Evolutionary conservation across 2,888 invertebrate species (phyloP).

Genomic region (Agrenia bidenticulata): DNA sequence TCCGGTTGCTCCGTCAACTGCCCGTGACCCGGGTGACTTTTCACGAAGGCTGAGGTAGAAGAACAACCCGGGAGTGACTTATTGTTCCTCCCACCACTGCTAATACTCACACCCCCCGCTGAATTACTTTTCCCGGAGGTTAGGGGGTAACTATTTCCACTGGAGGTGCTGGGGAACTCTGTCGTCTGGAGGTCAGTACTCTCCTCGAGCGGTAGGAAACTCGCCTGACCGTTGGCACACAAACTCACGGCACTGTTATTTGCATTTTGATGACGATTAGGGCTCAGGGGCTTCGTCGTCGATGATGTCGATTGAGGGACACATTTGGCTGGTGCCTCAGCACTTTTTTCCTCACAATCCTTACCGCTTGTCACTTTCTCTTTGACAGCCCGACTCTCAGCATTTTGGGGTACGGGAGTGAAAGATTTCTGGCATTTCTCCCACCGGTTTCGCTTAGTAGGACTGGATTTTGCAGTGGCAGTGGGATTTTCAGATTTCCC

Average conservation of each 20-base stretch:
- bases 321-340: slow-evolving; percentile 1
- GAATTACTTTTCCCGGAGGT: slow-evolving; percentile 7
- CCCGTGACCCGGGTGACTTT: slow-evolving; percentile 2
- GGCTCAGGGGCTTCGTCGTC: too few species aligned
- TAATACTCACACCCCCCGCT: background rate
- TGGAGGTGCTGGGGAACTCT: background rate
- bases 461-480: slow-evolving; percentile 23
- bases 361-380: slow-evolving; percentile 15
- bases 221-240: slow-evolving; percentile 3
- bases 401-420: background rate
- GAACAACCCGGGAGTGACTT: slow-evolving; percentile 11
- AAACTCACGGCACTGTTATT: background rate
- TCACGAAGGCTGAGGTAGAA: slow-evolving; percentile 1
- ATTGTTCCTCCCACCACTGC: slow-evolving; percentile 9
- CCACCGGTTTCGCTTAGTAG: slow-evolving; percentile 33
- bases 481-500: slow-evolving; percentile 34
- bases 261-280: background rate
- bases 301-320: background rate
- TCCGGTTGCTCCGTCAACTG: background rate
- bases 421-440: slow-evolving; percentile 22
- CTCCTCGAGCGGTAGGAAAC: background rate
- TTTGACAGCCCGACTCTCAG: slow-evolving; percentile 1
- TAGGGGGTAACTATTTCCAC: slow-evolving; percentile 4
- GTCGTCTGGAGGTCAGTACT: slow-evolving; percentile 3
- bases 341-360: slow-evolving; percentile 19